Percentiles rank a stretch among this genome's conserved stretches.
These are phyloP conservation scores for Cichladusa arquata DNA, from an alignment of 2,113 vertebrate genomes.

Conservation along the genomic window DNA sequence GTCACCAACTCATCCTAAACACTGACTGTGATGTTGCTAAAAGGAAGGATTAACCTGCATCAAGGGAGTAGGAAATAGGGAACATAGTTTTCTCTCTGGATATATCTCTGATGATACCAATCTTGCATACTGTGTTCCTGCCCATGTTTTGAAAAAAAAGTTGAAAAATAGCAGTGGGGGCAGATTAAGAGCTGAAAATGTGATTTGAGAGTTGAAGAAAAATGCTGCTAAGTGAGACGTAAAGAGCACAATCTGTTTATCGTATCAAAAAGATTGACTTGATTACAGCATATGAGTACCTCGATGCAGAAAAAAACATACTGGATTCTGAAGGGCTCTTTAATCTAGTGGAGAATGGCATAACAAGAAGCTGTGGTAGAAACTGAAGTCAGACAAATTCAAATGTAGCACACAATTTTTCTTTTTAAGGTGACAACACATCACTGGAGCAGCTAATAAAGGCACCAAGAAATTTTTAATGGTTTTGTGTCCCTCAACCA, in stretches of 20 bases:
- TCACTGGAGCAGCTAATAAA: neutral
- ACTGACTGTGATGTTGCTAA: neutral
- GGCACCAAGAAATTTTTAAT: neutral
- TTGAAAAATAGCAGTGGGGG: neutral
- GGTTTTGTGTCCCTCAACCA: neutral
- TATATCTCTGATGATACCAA: neutral
- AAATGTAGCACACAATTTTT: neutral
- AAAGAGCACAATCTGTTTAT: slow-evolving; percentile 55
- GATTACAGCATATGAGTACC: slow-evolving; percentile 29
- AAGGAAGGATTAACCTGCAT: neutral
- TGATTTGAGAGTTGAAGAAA: slow-evolving; percentile 29
- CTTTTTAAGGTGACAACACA: neutral
- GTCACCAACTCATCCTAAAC: neutral
- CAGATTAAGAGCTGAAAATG: slow-evolving; percentile 29
- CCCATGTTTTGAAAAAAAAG: neutral
- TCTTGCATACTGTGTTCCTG: neutral
- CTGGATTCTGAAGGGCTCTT: slow-evolving; percentile 37
- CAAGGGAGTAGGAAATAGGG: neutral
- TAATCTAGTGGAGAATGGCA: neutral
- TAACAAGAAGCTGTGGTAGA: neutral
- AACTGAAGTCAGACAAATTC: slow-evolving; percentile 12
- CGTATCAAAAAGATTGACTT: slow-evolving; percentile 35
- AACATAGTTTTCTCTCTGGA: neutral
- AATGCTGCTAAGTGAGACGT: slow-evolving; percentile 24
- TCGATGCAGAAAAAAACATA: neutral